Conservation (phyloP, 1,140 invertebrate species). For the Helicoverpa zea region DNA sequence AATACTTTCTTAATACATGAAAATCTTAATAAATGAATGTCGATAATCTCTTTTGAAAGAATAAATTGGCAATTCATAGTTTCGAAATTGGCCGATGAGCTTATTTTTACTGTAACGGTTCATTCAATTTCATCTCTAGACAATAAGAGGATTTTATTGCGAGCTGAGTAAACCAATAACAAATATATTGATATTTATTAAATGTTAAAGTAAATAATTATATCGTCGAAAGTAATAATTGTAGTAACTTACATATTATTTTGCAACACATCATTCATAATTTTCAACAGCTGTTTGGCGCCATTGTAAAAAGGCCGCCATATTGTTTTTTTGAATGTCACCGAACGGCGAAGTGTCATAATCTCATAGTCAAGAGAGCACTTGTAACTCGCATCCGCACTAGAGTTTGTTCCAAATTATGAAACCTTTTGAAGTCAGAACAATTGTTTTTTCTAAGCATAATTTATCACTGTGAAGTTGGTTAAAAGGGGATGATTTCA, state of each 20-base stretch:
- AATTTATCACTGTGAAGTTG: background rate
- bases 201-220: background rate
- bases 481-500: background rate
- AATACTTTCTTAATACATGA: too few relatives aligned
- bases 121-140: background rate
- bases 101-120: background rate
- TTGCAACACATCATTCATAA: too few relatives aligned
- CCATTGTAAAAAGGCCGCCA: background rate
- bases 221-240: background rate
- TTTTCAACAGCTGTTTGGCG: background rate
- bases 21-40: too few relatives aligned
- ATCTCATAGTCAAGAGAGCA: background rate
- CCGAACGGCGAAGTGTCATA: background rate
- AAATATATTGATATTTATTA: background rate
- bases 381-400: conserved; percentile 27
- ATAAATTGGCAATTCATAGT: background rate
- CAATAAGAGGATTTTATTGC: conserved; percentile 5
- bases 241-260: too few relatives aligned
- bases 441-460: background rate
- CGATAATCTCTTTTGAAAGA: too few relatives aligned
- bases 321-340: conserved; percentile 5
- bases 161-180: background rate
- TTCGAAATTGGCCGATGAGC: too few relatives aligned
- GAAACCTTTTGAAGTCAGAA: too few relatives aligned
- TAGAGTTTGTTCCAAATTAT: background rate